phyloP scores from a whole-genome alignment of 2,888 invertebrate species.

The Hedya salicella region DNA sequence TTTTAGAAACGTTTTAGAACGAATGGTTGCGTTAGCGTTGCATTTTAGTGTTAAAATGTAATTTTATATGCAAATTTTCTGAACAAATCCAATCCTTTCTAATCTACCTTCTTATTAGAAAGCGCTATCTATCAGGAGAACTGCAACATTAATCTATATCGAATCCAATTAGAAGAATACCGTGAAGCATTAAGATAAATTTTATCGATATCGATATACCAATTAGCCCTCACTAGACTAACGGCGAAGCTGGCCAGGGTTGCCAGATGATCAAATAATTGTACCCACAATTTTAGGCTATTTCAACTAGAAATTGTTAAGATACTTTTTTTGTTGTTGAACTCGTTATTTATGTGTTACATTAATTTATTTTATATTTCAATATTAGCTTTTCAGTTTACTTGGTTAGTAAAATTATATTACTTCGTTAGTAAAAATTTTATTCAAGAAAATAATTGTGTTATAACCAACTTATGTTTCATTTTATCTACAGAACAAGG shows the following conservation, averaged over 20 bases:
- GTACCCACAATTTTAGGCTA: neutral
- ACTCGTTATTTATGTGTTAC: too few relatives aligned
- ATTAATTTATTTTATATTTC: neutral
- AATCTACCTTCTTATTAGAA: constrained; percentile 34
- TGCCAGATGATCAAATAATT: constrained; percentile 4
- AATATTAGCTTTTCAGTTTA: neutral
- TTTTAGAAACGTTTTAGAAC: too few relatives aligned
- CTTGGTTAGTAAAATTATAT: too few relatives aligned
- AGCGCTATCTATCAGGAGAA: constrained; percentile 40
- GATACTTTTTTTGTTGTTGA: too few relatives aligned
- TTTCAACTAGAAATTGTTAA: neutral
- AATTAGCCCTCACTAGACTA: constrained; percentile 66
- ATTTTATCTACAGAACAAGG: too few relatives aligned
- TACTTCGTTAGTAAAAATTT: too few relatives aligned
- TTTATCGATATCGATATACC: constrained; percentile 63
- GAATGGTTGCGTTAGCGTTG: too few relatives aligned
- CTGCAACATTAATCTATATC: constrained; percentile 43
- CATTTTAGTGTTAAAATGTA: too few relatives aligned
- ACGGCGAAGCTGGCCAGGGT: constrained; percentile 51
- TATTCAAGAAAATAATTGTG: too few relatives aligned
- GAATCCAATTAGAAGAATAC: constrained; percentile 50
- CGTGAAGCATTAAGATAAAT: constrained; percentile 49
- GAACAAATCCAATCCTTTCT: constrained; percentile 24
- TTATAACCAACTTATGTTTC: too few relatives aligned
- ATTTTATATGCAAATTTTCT: constrained; percentile 8